phyloP scores from a whole-genome alignment of 2,113 vertebrate species.

The Dryoscopus gambensis region DNA sequence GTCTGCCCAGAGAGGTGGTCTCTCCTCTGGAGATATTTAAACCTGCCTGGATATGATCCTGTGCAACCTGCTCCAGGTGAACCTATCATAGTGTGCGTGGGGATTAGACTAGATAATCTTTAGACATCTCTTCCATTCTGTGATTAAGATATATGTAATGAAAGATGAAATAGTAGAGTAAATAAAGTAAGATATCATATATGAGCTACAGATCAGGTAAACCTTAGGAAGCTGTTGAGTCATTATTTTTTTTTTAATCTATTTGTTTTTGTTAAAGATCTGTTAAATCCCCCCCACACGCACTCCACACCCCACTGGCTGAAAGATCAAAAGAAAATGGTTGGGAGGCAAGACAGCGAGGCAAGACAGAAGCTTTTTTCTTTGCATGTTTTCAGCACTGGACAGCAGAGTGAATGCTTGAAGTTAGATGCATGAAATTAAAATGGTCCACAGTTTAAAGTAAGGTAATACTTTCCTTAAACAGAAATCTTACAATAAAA shows the following conservation, averaged over 20 bases:
- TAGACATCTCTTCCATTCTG: background rate
- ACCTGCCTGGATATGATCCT: background rate
- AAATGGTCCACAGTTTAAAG: background rate
- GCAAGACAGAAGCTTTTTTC: background rate
- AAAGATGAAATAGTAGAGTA: background rate
- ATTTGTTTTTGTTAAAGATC: background rate
- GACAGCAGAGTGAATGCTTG: slow-evolving; percentile 2
- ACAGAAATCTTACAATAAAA: background rate
- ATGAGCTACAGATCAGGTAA: background rate
- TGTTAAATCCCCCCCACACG: background rate
- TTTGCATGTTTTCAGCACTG: slow-evolving; percentile 24
- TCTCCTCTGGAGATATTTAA: background rate
- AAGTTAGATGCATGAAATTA: background rate
- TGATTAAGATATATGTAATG: background rate
- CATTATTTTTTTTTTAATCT: accelerated
- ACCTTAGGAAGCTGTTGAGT: background rate
- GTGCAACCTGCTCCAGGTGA: background rate
- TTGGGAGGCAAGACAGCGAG: background rate
- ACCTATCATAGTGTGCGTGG: background rate
- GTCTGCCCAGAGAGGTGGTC: background rate
- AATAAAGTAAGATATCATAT: background rate
- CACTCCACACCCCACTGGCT: background rate
- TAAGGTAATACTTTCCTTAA: background rate
- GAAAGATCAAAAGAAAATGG: background rate
- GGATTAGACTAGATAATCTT: background rate